Evolutionary conservation across 2,113 vertebrate genomes (phyloP), one percentile per base, ranked within the genome.

Genomic region (Gulo gulo): DNA sequence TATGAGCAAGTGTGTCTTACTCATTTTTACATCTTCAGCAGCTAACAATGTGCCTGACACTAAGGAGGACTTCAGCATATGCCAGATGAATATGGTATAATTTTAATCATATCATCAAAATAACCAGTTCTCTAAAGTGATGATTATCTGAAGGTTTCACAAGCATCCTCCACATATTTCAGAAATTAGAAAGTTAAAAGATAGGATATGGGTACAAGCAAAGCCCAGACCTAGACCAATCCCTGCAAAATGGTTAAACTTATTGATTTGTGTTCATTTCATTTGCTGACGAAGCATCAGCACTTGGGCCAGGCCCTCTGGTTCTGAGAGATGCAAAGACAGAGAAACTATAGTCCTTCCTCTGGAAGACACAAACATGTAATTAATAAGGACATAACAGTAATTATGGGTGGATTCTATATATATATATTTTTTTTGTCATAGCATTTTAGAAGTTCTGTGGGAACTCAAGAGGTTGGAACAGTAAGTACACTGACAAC

Each of bases 171-270:
- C 55, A 4, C 2, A 52, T 59, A 65, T 82, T 97, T 95, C 52
- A 91, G 65, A 93, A 94, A 59, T 45, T 6, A 18, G n/a, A 85
- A 16, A 10, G 18, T 89, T 85, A 95, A 55, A 96, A 95, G 86
- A 65, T 91, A 88, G n/a, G 29, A 63, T 71, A 45, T 7, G 36
- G 18, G 57, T 88, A 91, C 21, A 85, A 78, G 91, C 42, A 83
- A 90, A 85, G 34, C 26, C 47, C 6, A 94, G 74, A 59, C 13
- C 18, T 76, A 67, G 85, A 80, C 36, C 42, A 55, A 42, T 26
- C 8, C 11, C 81, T 76, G 24, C 5, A 57, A 26, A 55, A 91
- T 21, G 29, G 31, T 79, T 83, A 26, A 79, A 42, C 29, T 24
- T 84, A 57, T 4, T 47, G 65, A 63, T 47, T 50, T 59, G 24